Evolutionary conservation across 2,113 vertebrate genomes (phyloP).

Genomic region (Burhinus oedicnemus): DNA sequence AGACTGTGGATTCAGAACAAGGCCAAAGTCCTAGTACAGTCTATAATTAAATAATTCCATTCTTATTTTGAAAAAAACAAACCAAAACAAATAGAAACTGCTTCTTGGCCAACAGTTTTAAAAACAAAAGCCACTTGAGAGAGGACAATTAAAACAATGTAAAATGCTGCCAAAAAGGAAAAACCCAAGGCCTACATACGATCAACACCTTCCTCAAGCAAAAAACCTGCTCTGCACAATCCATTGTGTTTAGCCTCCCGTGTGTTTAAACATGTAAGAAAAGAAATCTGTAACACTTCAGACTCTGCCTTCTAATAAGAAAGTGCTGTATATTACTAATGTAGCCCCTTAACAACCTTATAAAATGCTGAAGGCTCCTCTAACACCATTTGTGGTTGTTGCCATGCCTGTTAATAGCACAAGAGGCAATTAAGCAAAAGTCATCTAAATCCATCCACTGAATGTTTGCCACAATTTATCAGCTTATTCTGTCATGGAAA

Average conservation of each 20-base stretch:
- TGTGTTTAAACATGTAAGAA: neutral
- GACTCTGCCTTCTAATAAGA: neutral
- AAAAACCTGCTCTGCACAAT: slow-evolving; percentile 4
- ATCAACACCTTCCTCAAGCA: neutral
- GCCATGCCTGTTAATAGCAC: neutral
- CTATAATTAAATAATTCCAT: slow-evolving; percentile 36
- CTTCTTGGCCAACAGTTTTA: slow-evolving; percentile 29
- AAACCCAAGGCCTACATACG: neutral
- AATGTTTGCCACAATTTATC: neutral
- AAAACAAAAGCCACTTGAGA: slow-evolving; percentile 52
- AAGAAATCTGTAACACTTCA: neutral
- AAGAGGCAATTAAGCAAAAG: neutral
- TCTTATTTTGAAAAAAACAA: neutral
- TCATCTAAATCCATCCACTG: neutral
- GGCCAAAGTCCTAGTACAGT: neutral
- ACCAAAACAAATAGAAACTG: slow-evolving; percentile 37
- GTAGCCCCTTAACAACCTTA: neutral
- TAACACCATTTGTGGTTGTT: neutral
- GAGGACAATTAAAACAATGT: neutral
- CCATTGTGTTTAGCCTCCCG: neutral
- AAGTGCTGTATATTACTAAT: neutral
- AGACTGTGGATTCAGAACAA: neutral
- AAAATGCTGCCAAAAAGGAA: slow-evolving; percentile 37
- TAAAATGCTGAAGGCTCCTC: neutral
- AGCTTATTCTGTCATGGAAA: neutral